Percentiles rank a stretch among this genome's conserved stretches.
Conservation (phyloP, 2,113 vertebrate genomes). For the Opisthocomus hoazin region DNA sequence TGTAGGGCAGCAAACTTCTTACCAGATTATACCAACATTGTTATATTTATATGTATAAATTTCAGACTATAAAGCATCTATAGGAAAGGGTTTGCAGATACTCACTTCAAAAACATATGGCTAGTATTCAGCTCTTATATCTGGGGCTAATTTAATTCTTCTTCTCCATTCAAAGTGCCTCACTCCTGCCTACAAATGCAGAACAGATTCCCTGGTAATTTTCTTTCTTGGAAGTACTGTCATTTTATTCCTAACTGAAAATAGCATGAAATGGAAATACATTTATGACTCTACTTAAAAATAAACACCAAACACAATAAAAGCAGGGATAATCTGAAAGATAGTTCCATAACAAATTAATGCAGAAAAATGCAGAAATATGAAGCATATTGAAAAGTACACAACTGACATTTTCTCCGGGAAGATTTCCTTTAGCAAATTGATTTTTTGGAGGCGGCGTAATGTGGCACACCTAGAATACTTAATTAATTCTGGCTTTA, state of each 20-base stretch:
- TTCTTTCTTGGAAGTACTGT: constrained; percentile 43
- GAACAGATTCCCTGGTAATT: constrained; percentile 57
- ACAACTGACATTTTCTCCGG: neutral
- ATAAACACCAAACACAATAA: constrained; percentile 8
- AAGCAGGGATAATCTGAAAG: neutral
- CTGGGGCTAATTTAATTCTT: constrained; percentile 64
- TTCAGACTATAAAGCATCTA: constrained; percentile 14
- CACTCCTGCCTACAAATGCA: constrained; percentile 53
- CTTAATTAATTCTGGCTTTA: neutral
- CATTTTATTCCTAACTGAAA: constrained; percentile 30
- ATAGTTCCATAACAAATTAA: constrained; percentile 6
- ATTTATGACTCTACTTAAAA: constrained; percentile 29
- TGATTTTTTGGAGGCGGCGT: neutral
- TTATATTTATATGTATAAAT: constrained; percentile 1
- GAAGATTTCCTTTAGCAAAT: neutral
- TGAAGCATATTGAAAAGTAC: neutral
- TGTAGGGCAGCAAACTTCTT: constrained; percentile 34
- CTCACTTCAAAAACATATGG: constrained; percentile 55
- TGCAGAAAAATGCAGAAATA: neutral
- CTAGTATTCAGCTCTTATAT: constrained; percentile 32
- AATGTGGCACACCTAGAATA: neutral
- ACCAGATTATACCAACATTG: constrained; percentile 34
- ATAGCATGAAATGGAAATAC: constrained; percentile 32
- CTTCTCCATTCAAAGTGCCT: constrained; percentile 47
- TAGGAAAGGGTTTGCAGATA: constrained; percentile 38